phyloP scores from a whole-genome alignment of 2,888 invertebrate species.

The Cheilosia pagana region DNA sequence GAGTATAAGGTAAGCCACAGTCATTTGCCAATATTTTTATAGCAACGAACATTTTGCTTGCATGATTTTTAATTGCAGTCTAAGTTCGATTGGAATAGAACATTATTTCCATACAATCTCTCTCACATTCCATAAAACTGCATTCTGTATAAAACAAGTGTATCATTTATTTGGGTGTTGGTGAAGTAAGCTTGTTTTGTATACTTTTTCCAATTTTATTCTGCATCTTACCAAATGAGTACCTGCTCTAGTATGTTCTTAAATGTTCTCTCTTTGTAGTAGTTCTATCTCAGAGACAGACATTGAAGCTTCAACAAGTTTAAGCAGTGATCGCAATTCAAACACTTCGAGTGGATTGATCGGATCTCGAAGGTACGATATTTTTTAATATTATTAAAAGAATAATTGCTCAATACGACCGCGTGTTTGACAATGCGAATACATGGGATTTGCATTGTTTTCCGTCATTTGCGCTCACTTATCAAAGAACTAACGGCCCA shows the following conservation, averaged over 20 bases:
- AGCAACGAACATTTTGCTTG: slow-evolving; percentile 63
- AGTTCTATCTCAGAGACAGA: slow-evolving; percentile 64
- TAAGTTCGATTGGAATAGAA: slow-evolving; percentile 48
- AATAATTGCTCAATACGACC: no score
- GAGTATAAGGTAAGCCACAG: slow-evolving; percentile 76
- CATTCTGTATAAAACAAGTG: slow-evolving; percentile 47
- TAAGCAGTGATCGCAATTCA: slow-evolving; percentile 59
- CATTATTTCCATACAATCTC: slow-evolving; percentile 56
- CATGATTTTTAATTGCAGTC: slow-evolving; percentile 68
- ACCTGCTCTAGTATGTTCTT: slow-evolving; percentile 29
- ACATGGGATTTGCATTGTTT: no score
- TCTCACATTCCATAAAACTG: slow-evolving; percentile 51
- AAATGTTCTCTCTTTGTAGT: slow-evolving; percentile 53
- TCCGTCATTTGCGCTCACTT: no score
- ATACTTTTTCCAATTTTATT: slow-evolving; percentile 6
- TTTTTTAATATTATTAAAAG: not conserved
- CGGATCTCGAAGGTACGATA: slow-evolving; percentile 52
- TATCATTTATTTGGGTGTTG: slow-evolving; percentile 51
- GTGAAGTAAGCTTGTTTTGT: slow-evolving; percentile 50
- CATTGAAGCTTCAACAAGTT: slow-evolving; percentile 62
- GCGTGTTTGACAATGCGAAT: no score
- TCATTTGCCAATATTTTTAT: slow-evolving; percentile 2
- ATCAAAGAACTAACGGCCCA: no score
- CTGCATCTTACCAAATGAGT: slow-evolving; percentile 23
- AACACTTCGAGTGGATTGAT: slow-evolving; percentile 49